phyloP scores from a whole-genome alignment of 2,797 vertebrate species.

The Gadopsis bispinosus region DNA sequence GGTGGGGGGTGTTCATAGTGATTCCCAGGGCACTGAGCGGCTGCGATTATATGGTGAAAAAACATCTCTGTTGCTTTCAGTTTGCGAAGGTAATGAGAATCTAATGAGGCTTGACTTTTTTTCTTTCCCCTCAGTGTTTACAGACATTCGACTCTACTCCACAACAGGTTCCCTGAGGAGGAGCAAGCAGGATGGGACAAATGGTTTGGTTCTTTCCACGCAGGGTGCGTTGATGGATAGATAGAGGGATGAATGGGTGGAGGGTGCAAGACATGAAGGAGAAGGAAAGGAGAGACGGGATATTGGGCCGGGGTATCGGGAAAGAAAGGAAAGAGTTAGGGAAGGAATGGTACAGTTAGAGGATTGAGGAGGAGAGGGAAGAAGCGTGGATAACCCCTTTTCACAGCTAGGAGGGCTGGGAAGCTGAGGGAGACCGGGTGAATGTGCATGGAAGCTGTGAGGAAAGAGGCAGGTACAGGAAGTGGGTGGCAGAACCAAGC shows the following conservation, averaged over 20 bases:
- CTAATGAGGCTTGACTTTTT: conserved; percentile 94
- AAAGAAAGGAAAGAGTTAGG: conserved; percentile 26
- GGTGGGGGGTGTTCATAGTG: conserved; percentile 74
- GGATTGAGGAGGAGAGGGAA: conserved; percentile 13
- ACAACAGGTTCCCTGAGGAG: conserved; percentile 72
- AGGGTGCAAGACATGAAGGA: conserved; percentile 30
- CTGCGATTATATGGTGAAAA: conserved; percentile 86
- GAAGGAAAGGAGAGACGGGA: conserved; percentile 12
- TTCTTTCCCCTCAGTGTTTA: conserved; percentile 38
- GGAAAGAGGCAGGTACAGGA: conserved; percentile 37
- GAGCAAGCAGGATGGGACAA: conserved; percentile 41
- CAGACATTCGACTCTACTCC: conserved; percentile 52
- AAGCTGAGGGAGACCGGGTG: conserved; percentile 18
- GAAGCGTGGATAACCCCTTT: conserved; percentile 51
- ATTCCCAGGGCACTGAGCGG: conserved; percentile 88
- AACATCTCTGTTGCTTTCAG: conserved; percentile 85
- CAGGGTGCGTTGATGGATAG: conserved; percentile 60
- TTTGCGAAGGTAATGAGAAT: conserved; percentile 95
- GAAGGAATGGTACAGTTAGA: conserved; percentile 4
- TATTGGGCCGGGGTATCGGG: conserved; percentile 1
- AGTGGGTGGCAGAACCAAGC: conserved; percentile 7
- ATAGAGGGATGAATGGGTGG: conserved; percentile 43
- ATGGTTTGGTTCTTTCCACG: conserved; percentile 40
- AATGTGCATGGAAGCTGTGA: conserved; percentile 23
- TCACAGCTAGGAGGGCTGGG: conserved; percentile 35